Evolutionary conservation across 2,113 vertebrate species (phyloP).

Genomic region (Tringa solitaria): DNA sequence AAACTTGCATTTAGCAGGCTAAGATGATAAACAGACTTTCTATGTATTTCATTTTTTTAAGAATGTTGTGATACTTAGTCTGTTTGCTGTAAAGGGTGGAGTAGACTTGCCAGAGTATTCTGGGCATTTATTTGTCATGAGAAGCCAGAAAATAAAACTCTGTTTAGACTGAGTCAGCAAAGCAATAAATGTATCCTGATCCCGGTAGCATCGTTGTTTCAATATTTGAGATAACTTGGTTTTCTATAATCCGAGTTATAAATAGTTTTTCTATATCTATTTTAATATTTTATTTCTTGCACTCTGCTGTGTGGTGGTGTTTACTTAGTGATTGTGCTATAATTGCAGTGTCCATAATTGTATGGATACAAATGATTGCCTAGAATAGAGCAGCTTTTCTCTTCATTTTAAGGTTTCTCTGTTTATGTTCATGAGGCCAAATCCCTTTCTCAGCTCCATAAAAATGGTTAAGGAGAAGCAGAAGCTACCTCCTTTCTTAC

Average conservation of each 20-base stretch:
- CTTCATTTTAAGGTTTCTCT: not conserved
- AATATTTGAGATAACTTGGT: slow-evolving; percentile 3
- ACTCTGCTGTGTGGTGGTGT: not conserved
- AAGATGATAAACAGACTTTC: not conserved
- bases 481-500: not conserved
- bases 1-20: not conserved
- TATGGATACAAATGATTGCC: not conserved
- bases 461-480: not conserved
- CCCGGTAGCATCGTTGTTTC: not conserved
- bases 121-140: not conserved
- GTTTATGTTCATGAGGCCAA: not conserved
- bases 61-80: not conserved
- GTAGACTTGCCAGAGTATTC: not conserved
- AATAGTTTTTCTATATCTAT: not conserved
- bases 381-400: not conserved
- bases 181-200: slow-evolving; percentile 5
- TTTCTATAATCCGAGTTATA: not conserved
- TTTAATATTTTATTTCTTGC: not conserved
- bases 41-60: not conserved
- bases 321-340: not conserved
- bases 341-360: not conserved
- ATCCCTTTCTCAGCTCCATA: not conserved
- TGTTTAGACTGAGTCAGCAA: not conserved
- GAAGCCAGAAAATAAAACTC: not conserved
- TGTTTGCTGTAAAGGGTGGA: not conserved